Conservation (phyloP, 2,797 vertebrate genomes). For the Anguilla megastoma region DNA sequence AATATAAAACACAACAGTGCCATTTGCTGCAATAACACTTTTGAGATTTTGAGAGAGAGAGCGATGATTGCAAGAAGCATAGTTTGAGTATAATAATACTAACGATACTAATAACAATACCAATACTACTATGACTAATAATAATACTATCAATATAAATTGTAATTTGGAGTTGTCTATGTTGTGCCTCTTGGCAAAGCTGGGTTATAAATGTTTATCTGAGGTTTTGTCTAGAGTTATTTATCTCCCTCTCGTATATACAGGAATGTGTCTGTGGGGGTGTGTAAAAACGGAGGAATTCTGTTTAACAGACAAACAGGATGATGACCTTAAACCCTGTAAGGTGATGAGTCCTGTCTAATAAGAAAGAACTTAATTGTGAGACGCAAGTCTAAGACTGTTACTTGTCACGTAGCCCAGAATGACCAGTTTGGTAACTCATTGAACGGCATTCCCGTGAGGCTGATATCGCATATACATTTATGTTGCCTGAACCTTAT, state of each 20-base stretch:
- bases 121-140: too few relatives aligned
- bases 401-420: background rate
- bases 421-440: background rate
- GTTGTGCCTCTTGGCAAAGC: background rate
- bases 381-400: background rate
- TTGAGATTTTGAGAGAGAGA: too few relatives aligned
- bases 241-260: too few relatives aligned
- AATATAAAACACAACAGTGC: background rate
- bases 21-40: background rate
- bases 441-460: background rate
- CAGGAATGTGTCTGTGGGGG: background rate
- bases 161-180: background rate
- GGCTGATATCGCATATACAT: background rate
- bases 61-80: background rate
- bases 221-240: background rate
- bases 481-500: background rate
- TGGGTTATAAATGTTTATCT: slow-evolving; percentile 6
- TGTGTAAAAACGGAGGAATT: background rate
- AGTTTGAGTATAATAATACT: background rate
- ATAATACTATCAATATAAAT: background rate
- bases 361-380: background rate
- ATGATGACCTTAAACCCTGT: background rate
- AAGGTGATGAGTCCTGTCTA: background rate
- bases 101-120: background rate
- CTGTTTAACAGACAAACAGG: background rate